Percentiles rank a stretch among this genome's conserved stretches.
Conservation (phyloP, 2,888 invertebrate species). For the Polymixis lichenea region DNA sequence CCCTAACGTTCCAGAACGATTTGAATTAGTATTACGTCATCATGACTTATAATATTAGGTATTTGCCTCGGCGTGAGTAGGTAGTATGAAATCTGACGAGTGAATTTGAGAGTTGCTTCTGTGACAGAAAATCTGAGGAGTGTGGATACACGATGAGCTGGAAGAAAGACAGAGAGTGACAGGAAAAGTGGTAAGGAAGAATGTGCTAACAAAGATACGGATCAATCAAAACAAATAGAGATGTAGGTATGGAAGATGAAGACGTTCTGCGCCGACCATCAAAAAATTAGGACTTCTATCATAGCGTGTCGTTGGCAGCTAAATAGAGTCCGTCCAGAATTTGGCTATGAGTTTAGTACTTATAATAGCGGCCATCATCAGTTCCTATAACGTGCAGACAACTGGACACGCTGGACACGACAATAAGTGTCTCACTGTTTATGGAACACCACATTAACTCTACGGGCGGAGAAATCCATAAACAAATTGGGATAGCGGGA, state of each 20-base stretch:
- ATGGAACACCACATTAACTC: too few relatives aligned
- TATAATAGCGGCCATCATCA: not conserved
- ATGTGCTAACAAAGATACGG: not conserved
- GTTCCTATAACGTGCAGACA: not conserved
- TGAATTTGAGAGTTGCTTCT: not conserved
- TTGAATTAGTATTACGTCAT: constrained; percentile 17
- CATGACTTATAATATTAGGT: not conserved
- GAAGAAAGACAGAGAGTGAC: not conserved
- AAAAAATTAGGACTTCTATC: not conserved
- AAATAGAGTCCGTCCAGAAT: not conserved
- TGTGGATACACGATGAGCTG: not conserved
- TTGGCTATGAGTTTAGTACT: too few relatives aligned
- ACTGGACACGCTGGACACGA: too few relatives aligned
- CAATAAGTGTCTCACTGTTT: too few relatives aligned
- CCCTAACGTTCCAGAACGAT: constrained; percentile 27
- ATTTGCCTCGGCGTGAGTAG: not conserved
- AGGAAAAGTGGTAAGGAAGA: not conserved
- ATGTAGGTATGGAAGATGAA: not conserved
- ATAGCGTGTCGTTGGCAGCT: not conserved
- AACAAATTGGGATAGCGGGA: too few relatives aligned
- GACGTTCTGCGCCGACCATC: not conserved
- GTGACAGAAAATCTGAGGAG: not conserved
- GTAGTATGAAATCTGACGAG: not conserved
- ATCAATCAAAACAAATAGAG: not conserved
- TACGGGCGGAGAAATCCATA: too few relatives aligned